Conservation (phyloP, 37 sponge, comb jelly and placozoan species). For the Halisarca cf. caerulea region DNA sequence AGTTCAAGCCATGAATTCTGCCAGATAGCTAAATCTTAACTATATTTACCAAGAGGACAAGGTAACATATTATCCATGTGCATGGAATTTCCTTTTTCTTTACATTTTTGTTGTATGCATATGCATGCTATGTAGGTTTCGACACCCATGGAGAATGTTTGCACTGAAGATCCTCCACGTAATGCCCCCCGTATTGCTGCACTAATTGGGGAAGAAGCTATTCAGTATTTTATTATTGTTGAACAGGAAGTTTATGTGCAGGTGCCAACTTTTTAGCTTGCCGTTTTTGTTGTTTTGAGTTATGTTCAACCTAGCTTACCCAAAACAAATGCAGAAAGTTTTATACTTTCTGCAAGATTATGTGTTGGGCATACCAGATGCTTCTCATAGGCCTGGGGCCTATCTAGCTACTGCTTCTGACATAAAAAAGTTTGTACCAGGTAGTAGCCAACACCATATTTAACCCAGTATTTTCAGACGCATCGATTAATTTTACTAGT, state of each 20-base stretch:
- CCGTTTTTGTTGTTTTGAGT: slow-evolving; percentile 28
- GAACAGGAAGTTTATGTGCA: slow-evolving; percentile 24
- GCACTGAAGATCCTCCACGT: background rate
- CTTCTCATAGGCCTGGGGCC: background rate
- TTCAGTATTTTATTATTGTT: slow-evolving; percentile 21
- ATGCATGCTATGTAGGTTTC: background rate
- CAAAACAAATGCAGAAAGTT: slow-evolving; percentile 4
- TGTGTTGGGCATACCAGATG: slow-evolving; percentile 25
- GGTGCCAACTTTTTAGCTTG: slow-evolving; percentile 6
- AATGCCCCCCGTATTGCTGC: slow-evolving; percentile 40
- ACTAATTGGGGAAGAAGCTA: slow-evolving; percentile 4
- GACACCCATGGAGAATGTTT: background rate
- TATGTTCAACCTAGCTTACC: slow-evolving; percentile 43
- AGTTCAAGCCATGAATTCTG: background rate
- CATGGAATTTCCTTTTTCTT: background rate
- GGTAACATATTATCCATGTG: background rate
- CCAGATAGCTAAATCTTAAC: background rate
- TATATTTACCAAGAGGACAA: slow-evolving; percentile 3
- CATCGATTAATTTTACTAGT: too few species aligned
- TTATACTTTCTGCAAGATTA: slow-evolving; percentile 47
- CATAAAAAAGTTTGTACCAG: background rate
- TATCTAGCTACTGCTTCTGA: background rate
- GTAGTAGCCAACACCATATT: too few species aligned
- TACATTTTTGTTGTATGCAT: background rate
- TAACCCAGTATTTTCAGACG: too few species aligned